Evolutionary conservation across 1,140 invertebrate genomes (phyloP).

Genomic region (Diabrotica undecimpunctata): DNA sequence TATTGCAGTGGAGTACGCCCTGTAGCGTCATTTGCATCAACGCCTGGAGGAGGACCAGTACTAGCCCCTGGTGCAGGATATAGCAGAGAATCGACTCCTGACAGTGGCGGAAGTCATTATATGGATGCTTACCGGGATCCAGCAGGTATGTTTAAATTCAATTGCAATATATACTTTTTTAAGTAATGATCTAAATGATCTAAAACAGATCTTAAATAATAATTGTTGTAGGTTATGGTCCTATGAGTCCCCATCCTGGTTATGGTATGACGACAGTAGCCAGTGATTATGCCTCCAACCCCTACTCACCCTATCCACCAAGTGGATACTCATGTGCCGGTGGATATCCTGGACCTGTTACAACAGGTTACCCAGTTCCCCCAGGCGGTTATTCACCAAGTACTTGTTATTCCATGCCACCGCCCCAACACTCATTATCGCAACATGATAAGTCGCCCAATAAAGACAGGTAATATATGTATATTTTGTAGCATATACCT

Average conservation of each 20-base stretch:
- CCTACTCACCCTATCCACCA: conserved; percentile 65
- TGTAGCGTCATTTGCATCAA: conserved; percentile 28
- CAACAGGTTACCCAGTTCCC: conserved; percentile 54
- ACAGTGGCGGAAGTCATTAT: conserved; percentile 79
- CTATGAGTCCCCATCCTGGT: conserved; percentile 76
- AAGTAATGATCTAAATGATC: not conserved
- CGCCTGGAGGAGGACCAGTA: conserved; percentile 48
- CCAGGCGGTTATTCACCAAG: conserved; percentile 69
- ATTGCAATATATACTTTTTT: not conserved
- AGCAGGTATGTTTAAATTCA: conserved; percentile 57
- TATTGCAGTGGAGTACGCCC: conserved; percentile 60
- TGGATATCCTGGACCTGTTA: conserved; percentile 61
- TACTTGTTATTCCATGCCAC: conserved; percentile 80
- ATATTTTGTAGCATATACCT: not conserved
- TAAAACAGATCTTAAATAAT: not conserved
- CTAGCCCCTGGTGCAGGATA: conserved; percentile 58
- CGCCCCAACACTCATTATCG: conserved; percentile 63
- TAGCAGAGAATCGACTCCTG: conserved; percentile 76
- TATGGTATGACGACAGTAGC: conserved; percentile 73
- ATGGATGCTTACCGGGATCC: conserved; percentile 79
- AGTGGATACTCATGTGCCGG: conserved; percentile 64
- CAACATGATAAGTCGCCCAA: conserved; percentile 66
- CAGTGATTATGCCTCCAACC: conserved; percentile 72
- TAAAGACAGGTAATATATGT: conserved; percentile 56
- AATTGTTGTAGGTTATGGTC: conserved; percentile 62